Percentiles rank a stretch among this genome's conserved stretches.
These are phyloP conservation scores for Dione vanillae DNA, from an alignment of 2,888 invertebrate species.

Conservation along the genomic window DNA sequence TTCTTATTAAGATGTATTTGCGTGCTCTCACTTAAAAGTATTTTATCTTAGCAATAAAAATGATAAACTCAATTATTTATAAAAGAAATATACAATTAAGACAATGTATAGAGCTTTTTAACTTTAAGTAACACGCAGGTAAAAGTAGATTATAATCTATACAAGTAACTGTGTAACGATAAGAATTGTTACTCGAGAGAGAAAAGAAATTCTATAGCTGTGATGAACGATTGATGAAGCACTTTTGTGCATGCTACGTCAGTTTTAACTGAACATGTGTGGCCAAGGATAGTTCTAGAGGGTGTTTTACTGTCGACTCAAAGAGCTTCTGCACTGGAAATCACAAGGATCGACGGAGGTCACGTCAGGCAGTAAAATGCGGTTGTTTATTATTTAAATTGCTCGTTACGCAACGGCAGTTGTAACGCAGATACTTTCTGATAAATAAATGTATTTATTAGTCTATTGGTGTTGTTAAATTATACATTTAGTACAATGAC, in stretches of 20 bases:
- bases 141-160: constrained; percentile 73
- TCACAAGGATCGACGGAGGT: background rate
- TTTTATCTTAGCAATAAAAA: constrained; percentile 77
- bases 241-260: constrained; percentile 78
- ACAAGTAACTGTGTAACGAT: constrained; percentile 65
- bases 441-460: constrained; percentile 59
- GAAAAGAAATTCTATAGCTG: constrained; percentile 82
- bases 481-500: constrained; percentile 76
- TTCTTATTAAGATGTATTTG: constrained; percentile 59
- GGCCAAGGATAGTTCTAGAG: constrained; percentile 53
- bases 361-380: constrained; percentile 22
- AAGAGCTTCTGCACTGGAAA: constrained; percentile 1
- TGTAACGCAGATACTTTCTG: constrained; percentile 65
- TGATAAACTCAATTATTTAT: constrained; percentile 84
- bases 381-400: constrained; percentile 50
- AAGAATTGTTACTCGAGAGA: constrained; percentile 59
- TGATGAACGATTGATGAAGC: constrained; percentile 74
- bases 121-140: constrained; percentile 79
- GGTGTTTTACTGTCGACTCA: constrained; percentile 56
- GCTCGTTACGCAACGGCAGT: constrained; percentile 52
- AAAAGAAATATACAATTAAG: constrained; percentile 78
- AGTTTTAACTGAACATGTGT: constrained; percentile 53
- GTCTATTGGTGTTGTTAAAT: constrained; percentile 72
- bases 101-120: constrained; percentile 84
- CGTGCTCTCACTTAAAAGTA: constrained; percentile 70